A percentile compares a stretch with the other conserved stretches of the same genome.
These are phyloP conservation scores for Argynnis bischoffii DNA, from an alignment of 2,888 invertebrate species.

Conservation along the genomic window DNA sequence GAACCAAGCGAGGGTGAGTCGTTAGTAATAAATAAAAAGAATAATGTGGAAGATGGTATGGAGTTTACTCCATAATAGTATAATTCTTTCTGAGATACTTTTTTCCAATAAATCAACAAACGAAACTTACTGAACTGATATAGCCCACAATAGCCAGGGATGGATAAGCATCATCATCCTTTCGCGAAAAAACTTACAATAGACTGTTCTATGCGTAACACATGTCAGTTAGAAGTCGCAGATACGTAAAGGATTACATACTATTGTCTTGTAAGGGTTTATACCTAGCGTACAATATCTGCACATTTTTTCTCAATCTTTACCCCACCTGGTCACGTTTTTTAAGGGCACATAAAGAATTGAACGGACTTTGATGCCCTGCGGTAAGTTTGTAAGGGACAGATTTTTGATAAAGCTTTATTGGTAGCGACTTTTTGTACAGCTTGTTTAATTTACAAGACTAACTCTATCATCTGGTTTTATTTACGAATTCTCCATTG, in stretches of 20 bases:
- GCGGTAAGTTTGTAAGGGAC: conserved; percentile 52
- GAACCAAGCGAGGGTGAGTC: too few relatives aligned
- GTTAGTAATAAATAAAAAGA: too few relatives aligned
- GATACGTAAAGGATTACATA: conserved; percentile 55
- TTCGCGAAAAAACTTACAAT: conserved; percentile 49
- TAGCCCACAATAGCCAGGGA: conserved; percentile 35
- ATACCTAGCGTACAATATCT: conserved; percentile 44
- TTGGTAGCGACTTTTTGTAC: conserved; percentile 42
- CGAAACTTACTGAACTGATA: conserved; percentile 24
- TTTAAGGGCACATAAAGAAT: conserved; percentile 58
- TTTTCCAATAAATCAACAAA: conserved; percentile 21
- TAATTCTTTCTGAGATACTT: conserved; percentile 24
- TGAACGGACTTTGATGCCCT: conserved; percentile 31
- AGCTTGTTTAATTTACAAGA: conserved; percentile 22
- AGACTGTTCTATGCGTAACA: conserved; percentile 64
- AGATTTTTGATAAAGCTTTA: conserved; percentile 61
- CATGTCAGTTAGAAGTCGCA: conserved; percentile 60
- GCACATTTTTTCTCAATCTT: conserved; percentile 55
- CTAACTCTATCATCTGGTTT: conserved; percentile 6
- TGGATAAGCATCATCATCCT: conserved; percentile 40
- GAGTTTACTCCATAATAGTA: background rate
- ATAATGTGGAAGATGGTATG: background rate
- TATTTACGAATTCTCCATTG: background rate
- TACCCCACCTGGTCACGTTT: conserved; percentile 69
- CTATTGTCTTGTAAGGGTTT: conserved; percentile 49